phyloP scores from a whole-genome alignment of 2,888 invertebrate genomes.

The Trachelus troglodyta region DNA sequence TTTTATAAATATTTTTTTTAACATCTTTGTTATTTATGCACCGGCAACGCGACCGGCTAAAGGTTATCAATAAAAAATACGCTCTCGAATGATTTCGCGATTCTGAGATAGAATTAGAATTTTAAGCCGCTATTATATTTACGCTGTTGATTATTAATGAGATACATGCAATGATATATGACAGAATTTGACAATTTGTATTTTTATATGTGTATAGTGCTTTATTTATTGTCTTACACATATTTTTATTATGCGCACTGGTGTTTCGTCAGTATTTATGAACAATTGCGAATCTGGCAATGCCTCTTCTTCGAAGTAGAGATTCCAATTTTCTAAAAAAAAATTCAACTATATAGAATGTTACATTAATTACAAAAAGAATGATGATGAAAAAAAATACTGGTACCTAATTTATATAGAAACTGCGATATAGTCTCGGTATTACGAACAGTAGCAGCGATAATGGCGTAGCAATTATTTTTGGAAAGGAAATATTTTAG shows the following conservation, averaged over 20 bases:
- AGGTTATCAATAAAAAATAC: conserved; percentile 27
- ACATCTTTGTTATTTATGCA: conserved; percentile 26
- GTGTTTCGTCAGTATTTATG: conserved; percentile 42
- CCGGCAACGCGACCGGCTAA: conserved; percentile 5
- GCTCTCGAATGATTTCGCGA: conserved; percentile 10
- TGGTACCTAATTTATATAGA: conserved; percentile 69
- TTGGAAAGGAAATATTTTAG: conserved; percentile 65
- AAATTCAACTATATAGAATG: background rate
- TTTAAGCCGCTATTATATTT: background rate
- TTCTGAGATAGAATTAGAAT: conserved; percentile 17
- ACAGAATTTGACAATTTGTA: conserved; percentile 20
- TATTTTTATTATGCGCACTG: conserved; percentile 54
- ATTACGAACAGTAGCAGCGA: conserved; percentile 76
- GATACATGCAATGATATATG: conserved; percentile 5
- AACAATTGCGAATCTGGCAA: conserved; percentile 37
- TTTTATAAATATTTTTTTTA: conserved; percentile 35
- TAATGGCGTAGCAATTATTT: conserved; percentile 63
- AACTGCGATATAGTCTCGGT: conserved; percentile 73
- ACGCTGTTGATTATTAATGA: background rate
- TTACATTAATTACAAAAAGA: background rate
- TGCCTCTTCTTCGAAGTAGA: conserved; percentile 20
- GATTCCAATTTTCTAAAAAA: background rate
- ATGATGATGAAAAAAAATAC: background rate
- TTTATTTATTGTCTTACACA: conserved; percentile 15
- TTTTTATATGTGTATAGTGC: conserved; percentile 14